Base-by-base conservation (phyloP, 1,140 invertebrate species). In the Camponotus vicinus region DNA sequence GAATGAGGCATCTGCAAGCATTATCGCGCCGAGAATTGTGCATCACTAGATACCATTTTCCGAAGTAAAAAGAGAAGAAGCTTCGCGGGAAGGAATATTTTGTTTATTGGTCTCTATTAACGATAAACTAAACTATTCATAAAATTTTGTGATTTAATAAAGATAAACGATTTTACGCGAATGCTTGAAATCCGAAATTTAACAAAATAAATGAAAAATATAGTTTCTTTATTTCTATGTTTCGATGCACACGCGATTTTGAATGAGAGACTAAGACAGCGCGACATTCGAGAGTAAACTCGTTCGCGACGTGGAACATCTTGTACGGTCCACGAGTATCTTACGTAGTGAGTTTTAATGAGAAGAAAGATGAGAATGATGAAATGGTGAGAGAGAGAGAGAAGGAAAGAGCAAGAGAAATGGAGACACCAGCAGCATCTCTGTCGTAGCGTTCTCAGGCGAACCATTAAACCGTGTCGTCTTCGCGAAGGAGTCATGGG, bases 381-480 rank as follows among this genome's bases (percentile, higher is more conserved):
- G 59, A 71, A 8, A 15, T 37, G 18, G 18, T n/a, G n/a, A 40
- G n/a, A 45, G 55, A 45, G 67, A 45, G 42, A 40, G 21, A 32
- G 61, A 70, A 57, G 69, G 40, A 21, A 11, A 69, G 40, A 49
- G 27, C 27, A 27, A 27, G 45, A 67, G 37, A 73, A 18, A 34
- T 3, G 49, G 7, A 87, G 70, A 67, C 83, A 59, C 32, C 34
- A 71, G 55, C 45, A 63, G 61, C 57, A 27, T 27, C 61, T 42
- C 77, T 61, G 61, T 37, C 40, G 63, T 66, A 45, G 40, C 79
- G 64, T 91, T 92, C 91, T 88, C 89, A 91, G 89, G 91, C 89
- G 82, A 92, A 92, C 85, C 89, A 85, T 91, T 88, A 91, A 91
- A 91, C 79, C 91, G 89, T 91, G 89, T 88, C 89, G 86, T 86